Conservation (phyloP, 1,140 invertebrate genomes). For the Anastrepha obliqua region DNA sequence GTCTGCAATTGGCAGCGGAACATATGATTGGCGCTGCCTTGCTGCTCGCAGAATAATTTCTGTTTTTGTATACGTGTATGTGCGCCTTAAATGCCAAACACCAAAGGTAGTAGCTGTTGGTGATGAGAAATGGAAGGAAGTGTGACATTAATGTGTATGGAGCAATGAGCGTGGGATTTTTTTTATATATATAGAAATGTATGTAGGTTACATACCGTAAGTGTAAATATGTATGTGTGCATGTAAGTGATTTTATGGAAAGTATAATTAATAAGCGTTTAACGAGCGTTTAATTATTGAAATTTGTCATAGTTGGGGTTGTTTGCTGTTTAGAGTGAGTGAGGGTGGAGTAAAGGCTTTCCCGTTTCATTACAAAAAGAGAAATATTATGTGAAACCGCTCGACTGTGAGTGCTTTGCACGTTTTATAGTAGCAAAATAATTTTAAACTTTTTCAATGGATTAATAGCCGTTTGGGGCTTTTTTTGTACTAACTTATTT, state of each 20-base stretch:
- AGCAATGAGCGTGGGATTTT: background rate
- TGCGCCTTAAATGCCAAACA: no score
- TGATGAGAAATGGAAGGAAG: background rate
- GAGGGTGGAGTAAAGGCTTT: no score
- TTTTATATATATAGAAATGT: background rate
- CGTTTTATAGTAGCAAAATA: no score
- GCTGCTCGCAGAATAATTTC: background rate
- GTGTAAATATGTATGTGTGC: background rate
- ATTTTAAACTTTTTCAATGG: no score
- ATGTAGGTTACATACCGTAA: background rate
- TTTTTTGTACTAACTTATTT: no score
- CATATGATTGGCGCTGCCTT: background rate
- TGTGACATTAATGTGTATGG: background rate
- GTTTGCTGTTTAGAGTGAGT: no score
- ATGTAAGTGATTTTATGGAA: background rate
- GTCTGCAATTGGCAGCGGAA: conserved; percentile 1
- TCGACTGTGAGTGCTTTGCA: no score
- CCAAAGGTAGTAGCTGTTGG: no score
- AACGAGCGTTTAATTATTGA: conserved; percentile 1
- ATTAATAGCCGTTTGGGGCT: no score
- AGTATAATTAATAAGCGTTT: conserved; percentile 17
- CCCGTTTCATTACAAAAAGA: no score
- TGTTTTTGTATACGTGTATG: background rate
- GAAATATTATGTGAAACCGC: no score
- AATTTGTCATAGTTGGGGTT: background rate